These are phyloP conservation scores for Papilio elwesi DNA, from an alignment of 2,888 invertebrate species.

Conservation along the genomic window DNA sequence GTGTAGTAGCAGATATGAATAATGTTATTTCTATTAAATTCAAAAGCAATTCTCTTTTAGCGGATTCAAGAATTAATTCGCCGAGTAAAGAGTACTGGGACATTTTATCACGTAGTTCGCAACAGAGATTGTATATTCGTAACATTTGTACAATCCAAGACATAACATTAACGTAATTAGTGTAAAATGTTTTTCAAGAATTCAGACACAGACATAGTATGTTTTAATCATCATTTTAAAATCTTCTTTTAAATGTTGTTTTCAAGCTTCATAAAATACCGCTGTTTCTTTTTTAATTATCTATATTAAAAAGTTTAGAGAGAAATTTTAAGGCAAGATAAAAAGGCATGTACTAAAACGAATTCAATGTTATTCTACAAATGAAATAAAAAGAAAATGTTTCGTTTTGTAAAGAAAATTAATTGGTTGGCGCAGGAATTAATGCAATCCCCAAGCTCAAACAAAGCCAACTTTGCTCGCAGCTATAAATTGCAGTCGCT, in stretches of 20 bases:
- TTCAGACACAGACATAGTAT: background rate
- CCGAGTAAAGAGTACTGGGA: background rate
- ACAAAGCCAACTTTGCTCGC: constrained; percentile 19
- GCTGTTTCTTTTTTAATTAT: too few relatives aligned
- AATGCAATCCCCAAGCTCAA: constrained; percentile 27
- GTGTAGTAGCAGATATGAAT: too few relatives aligned
- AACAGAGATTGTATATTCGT: background rate
- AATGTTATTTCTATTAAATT: too few relatives aligned
- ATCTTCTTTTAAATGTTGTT: too few relatives aligned
- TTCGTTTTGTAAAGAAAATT: constrained; percentile 21
- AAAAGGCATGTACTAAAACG: background rate
- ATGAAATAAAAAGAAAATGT: background rate
- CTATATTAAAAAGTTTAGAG: too few relatives aligned
- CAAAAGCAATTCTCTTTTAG: too few relatives aligned
- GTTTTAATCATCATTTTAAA: too few relatives aligned
- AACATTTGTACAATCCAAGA: too few relatives aligned
- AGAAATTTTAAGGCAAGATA: too few relatives aligned
- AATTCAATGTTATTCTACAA: background rate
- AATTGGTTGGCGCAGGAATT: constrained; percentile 24
- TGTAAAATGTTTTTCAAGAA: background rate
- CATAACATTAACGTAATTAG: background rate
- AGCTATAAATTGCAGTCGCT: constrained; percentile 20
- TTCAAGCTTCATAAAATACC: too few relatives aligned
- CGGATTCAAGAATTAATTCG: background rate
- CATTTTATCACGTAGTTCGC: background rate